These are phyloP conservation scores for Eupithecia tripunctaria DNA, from an alignment of 2,888 invertebrate species.

Conservation along the genomic window DNA sequence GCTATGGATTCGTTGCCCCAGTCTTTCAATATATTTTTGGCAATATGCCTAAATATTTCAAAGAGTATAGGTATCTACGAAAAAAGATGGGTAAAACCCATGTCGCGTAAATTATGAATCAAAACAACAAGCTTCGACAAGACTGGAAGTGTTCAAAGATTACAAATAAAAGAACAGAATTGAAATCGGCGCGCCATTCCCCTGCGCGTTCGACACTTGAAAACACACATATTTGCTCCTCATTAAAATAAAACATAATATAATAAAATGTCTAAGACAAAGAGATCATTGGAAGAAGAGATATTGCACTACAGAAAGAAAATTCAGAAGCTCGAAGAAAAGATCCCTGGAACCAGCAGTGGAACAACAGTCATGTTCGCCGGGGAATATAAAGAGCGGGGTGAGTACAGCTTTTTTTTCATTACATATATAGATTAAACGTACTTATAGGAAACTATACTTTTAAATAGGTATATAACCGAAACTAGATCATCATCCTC, in stretches of 20 bases:
- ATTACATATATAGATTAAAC: not conserved
- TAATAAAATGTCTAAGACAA: not conserved
- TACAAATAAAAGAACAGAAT: not conserved
- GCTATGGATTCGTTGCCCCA: too few relatives aligned
- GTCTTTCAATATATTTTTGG: not conserved
- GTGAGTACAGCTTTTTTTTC: not conserved
- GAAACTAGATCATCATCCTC: not conserved
- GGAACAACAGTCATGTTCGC: not conserved
- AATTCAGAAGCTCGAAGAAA: not conserved
- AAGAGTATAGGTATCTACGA: not conserved
- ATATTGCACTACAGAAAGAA: conserved; percentile 2
- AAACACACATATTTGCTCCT: not conserved
- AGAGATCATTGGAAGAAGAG: conserved; percentile 1
- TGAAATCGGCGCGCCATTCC: not conserved
- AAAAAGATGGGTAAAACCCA: not conserved
- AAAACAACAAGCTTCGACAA: not conserved
- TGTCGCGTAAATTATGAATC: too few relatives aligned
- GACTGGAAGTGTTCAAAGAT: not conserved
- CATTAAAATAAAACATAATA: not conserved
- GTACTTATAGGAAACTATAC: too few relatives aligned
- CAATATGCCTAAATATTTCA: not conserved
- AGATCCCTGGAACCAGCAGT: not conserved
- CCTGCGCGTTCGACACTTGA: not conserved
- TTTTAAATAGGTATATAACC: too few relatives aligned
- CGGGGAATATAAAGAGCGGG: not conserved